Conservation (phyloP, 2,888 invertebrate genomes). For the Diarsia mendica region DNA sequence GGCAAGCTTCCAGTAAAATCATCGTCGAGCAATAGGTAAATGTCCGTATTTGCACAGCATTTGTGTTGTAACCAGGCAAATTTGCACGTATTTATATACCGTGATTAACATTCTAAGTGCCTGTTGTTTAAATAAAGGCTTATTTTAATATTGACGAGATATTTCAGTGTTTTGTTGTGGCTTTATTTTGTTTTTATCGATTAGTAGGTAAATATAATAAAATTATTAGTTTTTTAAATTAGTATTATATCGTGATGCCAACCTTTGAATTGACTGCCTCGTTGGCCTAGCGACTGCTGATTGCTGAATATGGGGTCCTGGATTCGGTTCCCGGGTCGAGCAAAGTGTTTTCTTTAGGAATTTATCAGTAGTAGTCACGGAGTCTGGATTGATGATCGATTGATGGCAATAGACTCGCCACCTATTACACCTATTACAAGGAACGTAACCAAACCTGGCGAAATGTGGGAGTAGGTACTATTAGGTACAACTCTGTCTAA, state of each 20-base stretch:
- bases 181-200: conserved; percentile 14
- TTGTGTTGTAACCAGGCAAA: conserved; percentile 76
- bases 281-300: no score
- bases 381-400: no score
- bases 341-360: no score
- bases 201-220: background rate
- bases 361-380: no score
- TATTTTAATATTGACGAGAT: conserved; percentile 51
- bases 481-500: no score
- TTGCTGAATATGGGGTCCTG: no score
- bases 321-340: no score
- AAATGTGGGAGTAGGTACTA: no score
- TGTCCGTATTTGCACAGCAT: conserved; percentile 77
- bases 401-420: no score
- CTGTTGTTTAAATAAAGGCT: conserved; percentile 51
- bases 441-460: no score
- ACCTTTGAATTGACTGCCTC: background rate
- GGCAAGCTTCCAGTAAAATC: conserved; percentile 79
- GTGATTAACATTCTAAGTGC: conserved; percentile 65
- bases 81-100: conserved; percentile 70
- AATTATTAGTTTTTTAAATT: background rate
- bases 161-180: conserved; percentile 19
- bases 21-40: conserved; percentile 77
- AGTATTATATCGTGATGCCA: background rate
- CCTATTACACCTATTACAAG: no score